Evolutionary conservation across 2,888 invertebrate genomes (phyloP), one percentile per base, ranked within the genome.

Genomic region (Ennomos fuscantarius): DNA sequence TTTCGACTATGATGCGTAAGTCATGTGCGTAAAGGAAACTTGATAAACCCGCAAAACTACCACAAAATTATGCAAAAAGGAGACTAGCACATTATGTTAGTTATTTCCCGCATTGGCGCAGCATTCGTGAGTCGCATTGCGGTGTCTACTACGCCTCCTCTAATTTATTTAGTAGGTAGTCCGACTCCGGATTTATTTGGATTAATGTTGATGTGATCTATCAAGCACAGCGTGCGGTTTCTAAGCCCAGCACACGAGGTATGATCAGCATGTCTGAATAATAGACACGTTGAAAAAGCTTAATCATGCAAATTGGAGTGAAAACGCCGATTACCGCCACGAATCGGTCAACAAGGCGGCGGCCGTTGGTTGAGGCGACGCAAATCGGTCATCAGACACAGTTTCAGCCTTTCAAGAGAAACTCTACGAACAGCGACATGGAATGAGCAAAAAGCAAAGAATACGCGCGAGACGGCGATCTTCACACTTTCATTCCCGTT

Each of bases 331-430:
- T 78, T 74, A 69, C 66, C 70, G 71, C 61, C 65, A 72, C 73
- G 72, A 73, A 74, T 78, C 66, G 69, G 63, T 60, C 61, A 67
- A 66, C 64, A 46, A 70, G 66, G 66, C 60, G 63, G 66, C 58
- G 8, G 65, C 10, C 64, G 60, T 69, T 60, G 55, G 64, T 45
- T 55, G 66, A 58, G 32, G 35, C 58, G 69, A 62, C 59, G 65
- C 81, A 69, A 84, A 85, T 79, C 73, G 73, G 66, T 57, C 71
- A 72, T 70, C 68, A 60, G 69, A 73, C 68, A 71, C 68, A 72
- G 72, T 72, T 72, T 66, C 72, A 64, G 73, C 72, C 72, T 72
- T 72, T 66, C 72, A 64, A 72, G 81, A 74, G 85, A 86, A 86
- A 85, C 77, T 79, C 71, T 33, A 59, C 55, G 56, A 42, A 52